A percentile compares a stretch with the other conserved stretches of the same genome.
Conservation (phyloP, 2,797 vertebrate species). For the Centropyge bicolor region DNA sequence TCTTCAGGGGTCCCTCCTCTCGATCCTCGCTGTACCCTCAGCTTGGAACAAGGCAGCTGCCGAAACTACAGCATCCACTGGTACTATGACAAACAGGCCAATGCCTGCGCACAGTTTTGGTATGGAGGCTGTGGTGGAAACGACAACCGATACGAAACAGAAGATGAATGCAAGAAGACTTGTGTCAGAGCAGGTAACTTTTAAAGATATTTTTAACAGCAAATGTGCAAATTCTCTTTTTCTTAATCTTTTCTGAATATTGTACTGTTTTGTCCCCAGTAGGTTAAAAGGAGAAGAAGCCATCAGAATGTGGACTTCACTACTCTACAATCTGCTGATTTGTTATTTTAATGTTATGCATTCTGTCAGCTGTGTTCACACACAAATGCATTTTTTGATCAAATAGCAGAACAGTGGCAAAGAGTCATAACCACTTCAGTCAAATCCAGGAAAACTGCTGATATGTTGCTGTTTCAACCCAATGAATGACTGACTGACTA, state of each 20-base stretch:
- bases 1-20: conserved; percentile 66
- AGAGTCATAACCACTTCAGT: background rate
- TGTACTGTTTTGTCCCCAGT: conserved; percentile 42
- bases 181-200: conserved; percentile 84
- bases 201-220: background rate
- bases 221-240: background rate
- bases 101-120: conserved; percentile 93
- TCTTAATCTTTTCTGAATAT: conserved; percentile 10
- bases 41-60: conserved; percentile 88
- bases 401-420: conserved; percentile 18
- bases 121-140: conserved; percentile 91
- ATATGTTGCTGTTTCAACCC: background rate
- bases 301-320: conserved; percentile 19
- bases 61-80: conserved; percentile 87
- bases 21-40: conserved; percentile 80
- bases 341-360: conserved; percentile 38
- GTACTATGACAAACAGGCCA: conserved; percentile 91
- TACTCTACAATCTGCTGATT: conserved; percentile 18
- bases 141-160: conserved; percentile 88
- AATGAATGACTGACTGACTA: conserved; percentile 10
- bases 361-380: conserved; percentile 38
- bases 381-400: background rate
- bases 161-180: conserved; percentile 87
- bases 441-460: background rate
- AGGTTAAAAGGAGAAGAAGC: conserved; percentile 63